Base-by-base conservation (phyloP, 2,113 vertebrate species). In the Melanerpes formicivorus region DNA sequence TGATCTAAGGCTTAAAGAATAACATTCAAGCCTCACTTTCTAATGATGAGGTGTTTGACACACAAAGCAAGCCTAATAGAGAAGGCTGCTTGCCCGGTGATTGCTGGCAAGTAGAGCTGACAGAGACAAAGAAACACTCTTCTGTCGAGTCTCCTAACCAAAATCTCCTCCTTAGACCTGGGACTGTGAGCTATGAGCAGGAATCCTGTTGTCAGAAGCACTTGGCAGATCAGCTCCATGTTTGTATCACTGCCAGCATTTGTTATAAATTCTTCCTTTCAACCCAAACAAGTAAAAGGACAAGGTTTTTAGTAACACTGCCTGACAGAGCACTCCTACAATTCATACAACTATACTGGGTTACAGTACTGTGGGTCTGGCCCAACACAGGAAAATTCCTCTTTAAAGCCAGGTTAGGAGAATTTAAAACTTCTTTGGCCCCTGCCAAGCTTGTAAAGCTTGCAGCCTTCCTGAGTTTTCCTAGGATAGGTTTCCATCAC, bases 1-100 rank as follows among this genome's bases (percentile, higher is more conserved):
- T 93, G 95, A 95, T 96, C 93, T 96, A 96, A 96, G 87, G 87
- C 94, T 96, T 94, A 86, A 93, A 95, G 94, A 96, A 93, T 90
- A 96, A 95, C 94, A 84, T 93, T 90, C 87, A 88, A 94, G 85
- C 90, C 85, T 90, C 87, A 44, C 82, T 95, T 93, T 88, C 90
- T 95, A 86, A 90, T 90, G 93, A 93, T 83, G 91, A 95, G 90
- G 88, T 94, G 90, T 95, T 90, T 93, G 94, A 96, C 94, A 93
- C 88, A 86, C 76, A 89, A 96, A 95, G 73, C 79, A 91, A 78
- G 75, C 73, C 93, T 93, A 72, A 91, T 30, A 87, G 80, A 91
- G 87, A 72, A 88, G 76, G 79, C 92, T 93, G 93, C 89, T 80
- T 76, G 84, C 89, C 60, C 1, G 0, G 65, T 72, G 86, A 67